Evolutionary conservation across 1,140 invertebrate species (phyloP).

Genomic region (Drosophila malerkotliana): DNA sequence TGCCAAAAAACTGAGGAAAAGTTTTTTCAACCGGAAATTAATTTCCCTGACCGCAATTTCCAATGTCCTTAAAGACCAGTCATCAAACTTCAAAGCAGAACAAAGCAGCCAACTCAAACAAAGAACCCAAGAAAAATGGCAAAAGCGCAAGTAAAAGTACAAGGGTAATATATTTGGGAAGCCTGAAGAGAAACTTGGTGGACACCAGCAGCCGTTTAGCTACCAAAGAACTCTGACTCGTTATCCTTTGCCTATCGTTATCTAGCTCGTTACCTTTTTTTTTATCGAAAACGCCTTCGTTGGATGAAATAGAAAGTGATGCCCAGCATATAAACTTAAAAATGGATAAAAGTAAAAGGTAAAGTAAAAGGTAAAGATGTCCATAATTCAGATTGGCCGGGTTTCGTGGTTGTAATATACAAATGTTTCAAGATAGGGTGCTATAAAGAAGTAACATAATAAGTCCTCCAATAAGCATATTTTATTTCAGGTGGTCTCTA

Average conservation of each 20-base stretch:
- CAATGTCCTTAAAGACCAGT: slow-evolving; percentile 79
- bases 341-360: slow-evolving; percentile 64
- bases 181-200: slow-evolving; percentile 51
- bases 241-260: background rate
- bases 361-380: no score
- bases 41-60: slow-evolving; percentile 80
- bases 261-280: background rate
- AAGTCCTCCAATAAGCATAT: no score
- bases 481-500: no score
- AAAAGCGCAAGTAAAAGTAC: slow-evolving; percentile 66
- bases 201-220: slow-evolving; percentile 8
- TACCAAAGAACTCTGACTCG: background rate
- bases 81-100: slow-evolving; percentile 78
- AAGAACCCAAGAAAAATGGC: slow-evolving; percentile 61
- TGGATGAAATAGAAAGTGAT: slow-evolving; percentile 69
- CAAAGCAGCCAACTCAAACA: slow-evolving; percentile 71
- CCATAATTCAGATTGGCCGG: no score
- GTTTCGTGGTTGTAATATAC: no score
- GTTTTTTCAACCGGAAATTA: slow-evolving; percentile 80
- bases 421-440: no score
- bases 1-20: slow-evolving; percentile 74
- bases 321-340: slow-evolving; percentile 79
- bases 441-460: no score
- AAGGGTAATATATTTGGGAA: slow-evolving; percentile 72
- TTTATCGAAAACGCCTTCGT: slow-evolving; percentile 29